Conservation (phyloP, 2,113 vertebrate genomes). For the Gallinago jamesoni region DNA sequence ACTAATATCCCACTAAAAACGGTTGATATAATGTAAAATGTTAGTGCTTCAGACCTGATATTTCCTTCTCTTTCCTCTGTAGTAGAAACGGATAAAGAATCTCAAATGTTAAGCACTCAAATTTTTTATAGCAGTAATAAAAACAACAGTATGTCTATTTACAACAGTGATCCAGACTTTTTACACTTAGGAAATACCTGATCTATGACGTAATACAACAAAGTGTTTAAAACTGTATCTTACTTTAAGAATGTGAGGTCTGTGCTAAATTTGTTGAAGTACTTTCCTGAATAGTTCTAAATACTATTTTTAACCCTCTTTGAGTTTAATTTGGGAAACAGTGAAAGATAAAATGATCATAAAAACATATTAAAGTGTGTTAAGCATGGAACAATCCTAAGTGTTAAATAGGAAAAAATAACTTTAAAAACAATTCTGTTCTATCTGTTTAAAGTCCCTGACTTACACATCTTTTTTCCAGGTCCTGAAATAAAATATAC, state of each 20-base stretch:
- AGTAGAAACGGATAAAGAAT: not conserved
- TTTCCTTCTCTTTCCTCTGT: not conserved
- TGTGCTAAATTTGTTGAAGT: not conserved
- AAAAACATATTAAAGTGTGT: not conserved
- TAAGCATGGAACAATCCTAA: not conserved
- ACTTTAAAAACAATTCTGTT: not conserved
- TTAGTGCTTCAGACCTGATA: not conserved
- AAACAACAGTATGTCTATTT: not conserved
- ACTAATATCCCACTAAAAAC: not conserved
- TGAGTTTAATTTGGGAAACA: not conserved
- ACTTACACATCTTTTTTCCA: not conserved
- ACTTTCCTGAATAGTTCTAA: not conserved
- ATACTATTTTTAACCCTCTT: not conserved
- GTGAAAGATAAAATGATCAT: not conserved
- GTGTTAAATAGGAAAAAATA: not conserved
- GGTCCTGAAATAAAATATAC: constrained; percentile 81
- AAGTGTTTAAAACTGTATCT: not conserved
- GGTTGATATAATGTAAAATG: not conserved
- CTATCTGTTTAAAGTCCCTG: not conserved
- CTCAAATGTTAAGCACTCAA: not conserved
- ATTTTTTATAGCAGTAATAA: not conserved
- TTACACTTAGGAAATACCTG: not conserved
- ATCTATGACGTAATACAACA: not conserved
- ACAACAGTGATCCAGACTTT: not conserved
- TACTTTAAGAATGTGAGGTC: not conserved